Base-by-base conservation (phyloP, 1,140 invertebrate genomes). In the Camponotus vicinus region DNA sequence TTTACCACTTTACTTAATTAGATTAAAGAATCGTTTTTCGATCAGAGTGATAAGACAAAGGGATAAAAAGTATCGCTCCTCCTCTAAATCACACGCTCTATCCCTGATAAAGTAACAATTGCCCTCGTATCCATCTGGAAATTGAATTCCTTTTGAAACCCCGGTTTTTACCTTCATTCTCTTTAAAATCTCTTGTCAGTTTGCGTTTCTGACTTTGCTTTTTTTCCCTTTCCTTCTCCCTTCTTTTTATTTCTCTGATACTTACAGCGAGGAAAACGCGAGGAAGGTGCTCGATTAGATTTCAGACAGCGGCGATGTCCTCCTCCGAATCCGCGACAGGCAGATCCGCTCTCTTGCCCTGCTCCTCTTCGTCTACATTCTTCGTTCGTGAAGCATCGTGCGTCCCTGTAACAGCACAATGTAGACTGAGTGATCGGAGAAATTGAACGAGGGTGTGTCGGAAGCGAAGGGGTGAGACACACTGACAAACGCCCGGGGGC, bases 361-460 rank as follows among this genome's bases (percentile, higher is more conserved):
- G 67, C 83, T 77, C 86, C 69, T 78, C 11, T 75, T 59, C 89
- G 88, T 92, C 91, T 94, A 94, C 92, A 93, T 93, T 92, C 89
- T 91, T 86, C 69, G 84, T 91, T 89, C 90, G 87, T 89, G 84
- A 64, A 87, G 90, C 92, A 93, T 92, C 88, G 85, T 80, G 85
- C 67, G 86, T 90, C 88, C 92, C 88, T 90, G 86, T 15, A 90
- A 90, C 59, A 90, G 37, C 9, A 42, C 11, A 70, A 15, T 18
- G 45, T 32, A 52, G 64, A 64, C 42, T 79, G 61, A 32, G 15
- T 34, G 13, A 34, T 52, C 18, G 4, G 27, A 71, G 15, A 18
- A 9, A 59, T 73, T 27, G 77, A 55, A 70, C 21, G 49, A 80
- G 64, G 66, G 32, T 80, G 52, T 32, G 45, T 42, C 66, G 37